Evolutionary conservation across 2,888 invertebrate species (phyloP), one percentile per base, ranked within the genome.

Genomic region (Aspidiotus destructor): DNA sequence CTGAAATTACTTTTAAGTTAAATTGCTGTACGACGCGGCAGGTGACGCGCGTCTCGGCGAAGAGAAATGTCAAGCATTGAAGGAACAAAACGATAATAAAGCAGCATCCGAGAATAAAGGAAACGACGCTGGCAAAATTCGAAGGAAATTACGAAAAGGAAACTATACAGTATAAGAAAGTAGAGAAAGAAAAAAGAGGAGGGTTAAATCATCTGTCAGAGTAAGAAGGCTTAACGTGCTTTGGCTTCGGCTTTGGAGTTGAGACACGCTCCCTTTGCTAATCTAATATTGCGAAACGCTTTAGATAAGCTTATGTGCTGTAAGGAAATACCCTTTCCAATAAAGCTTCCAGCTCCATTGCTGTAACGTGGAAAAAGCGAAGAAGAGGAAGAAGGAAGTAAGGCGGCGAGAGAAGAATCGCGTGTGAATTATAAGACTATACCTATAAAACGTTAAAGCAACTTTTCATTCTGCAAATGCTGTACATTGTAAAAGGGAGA

Each of bases 141-240:
- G 48, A n/a, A 48, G 48, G 48, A 48, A 48, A 48, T 48, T 48
- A 28, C 52, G 52, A 61, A 61, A 61, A 44, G 44, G 16, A 61
- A 61, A 61, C 13, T 61, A 17, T 15, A 58, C 41, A 11, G 58
- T 15, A 5, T 28, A 28, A 41, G 61, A 60, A 48, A 40, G 67
- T 60, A 58, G 40, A 60, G 55, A 55, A 64, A 53, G 57, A 58
- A 58, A 52, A 58, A 58, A 42, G 48, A 52, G 58, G 48, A 44
- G 67, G 58, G 67, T 60, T 67, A 67, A 67, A 67, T 67, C 67
- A 67, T 67, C 67, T 60, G 67, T 67, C 67, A 67, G 67, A 40
- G 57, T 67, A 67, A 67, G 58, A 67, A 67, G 67, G 58, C 67
- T 67, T 67, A 67, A 60, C 67, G 67, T 40, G 60, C 55, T 58